These are phyloP conservation scores for Beaufortia kweichowensis DNA, from an alignment of 2,113 vertebrate genomes.

Conservation along the genomic window DNA sequence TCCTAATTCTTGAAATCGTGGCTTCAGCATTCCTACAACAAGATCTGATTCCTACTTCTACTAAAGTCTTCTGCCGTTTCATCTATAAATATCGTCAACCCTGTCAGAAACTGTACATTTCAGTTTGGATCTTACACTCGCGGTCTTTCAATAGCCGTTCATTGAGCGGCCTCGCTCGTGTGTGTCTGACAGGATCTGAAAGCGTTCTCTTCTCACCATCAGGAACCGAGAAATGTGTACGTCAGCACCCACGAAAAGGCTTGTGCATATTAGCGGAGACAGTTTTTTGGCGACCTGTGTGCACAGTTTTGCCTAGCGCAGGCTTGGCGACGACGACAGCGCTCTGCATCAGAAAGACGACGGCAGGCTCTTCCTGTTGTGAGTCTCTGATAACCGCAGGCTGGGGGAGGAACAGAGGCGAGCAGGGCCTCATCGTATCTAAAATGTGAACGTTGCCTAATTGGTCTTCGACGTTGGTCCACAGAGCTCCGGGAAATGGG, in stretches of 20 bases:
- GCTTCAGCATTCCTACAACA: conserved; percentile 50
- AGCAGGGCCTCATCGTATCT: neutral
- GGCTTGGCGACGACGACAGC: neutral
- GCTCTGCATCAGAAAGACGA: neutral
- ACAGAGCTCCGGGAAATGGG: conserved; percentile 48
- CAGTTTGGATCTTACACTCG: neutral
- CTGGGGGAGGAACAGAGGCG: neutral
- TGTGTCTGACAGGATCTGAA: conserved; percentile 10
- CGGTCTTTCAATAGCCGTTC: too few relatives aligned
- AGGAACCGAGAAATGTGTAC: neutral
- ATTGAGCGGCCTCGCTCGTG: neutral
- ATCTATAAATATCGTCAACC: conserved; percentile 65
- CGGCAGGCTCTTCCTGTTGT: conserved; percentile 36
- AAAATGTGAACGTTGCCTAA: conserved; percentile 20
- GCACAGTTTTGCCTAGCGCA: neutral
- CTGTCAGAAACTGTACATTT: conserved; percentile 51
- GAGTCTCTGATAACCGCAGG: conserved; percentile 3
- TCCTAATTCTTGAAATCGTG: conserved; percentile 29
- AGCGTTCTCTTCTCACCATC: neutral
- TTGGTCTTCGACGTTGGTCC: conserved; percentile 34
- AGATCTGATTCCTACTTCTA: conserved; percentile 59
- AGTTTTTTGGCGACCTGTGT: neutral
- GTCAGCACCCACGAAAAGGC: conserved; percentile 17
- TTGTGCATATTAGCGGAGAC: neutral
- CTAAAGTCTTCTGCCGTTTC: conserved; percentile 60